phyloP scores from a whole-genome alignment of 2,113 vertebrate species.

The Gorsachius goisagi region DNA sequence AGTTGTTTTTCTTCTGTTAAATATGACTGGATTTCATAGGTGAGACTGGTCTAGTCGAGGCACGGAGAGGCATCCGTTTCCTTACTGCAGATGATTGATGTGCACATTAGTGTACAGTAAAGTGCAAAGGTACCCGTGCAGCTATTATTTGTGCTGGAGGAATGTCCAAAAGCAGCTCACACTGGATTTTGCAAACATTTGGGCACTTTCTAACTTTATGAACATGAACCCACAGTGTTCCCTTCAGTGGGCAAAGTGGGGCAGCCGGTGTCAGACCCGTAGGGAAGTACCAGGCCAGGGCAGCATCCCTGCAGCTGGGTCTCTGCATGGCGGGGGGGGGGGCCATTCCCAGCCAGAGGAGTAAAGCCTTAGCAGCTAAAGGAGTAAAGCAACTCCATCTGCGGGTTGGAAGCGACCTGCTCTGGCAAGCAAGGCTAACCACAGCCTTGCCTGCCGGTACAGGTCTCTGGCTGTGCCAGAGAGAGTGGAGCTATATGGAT shows the following conservation, averaged over 20 bases:
- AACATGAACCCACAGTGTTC: neutral
- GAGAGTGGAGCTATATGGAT: neutral
- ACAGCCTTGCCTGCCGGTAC: neutral
- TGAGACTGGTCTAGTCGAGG: neutral
- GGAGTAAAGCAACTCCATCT: neutral
- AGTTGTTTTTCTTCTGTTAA: neutral
- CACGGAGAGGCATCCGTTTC: neutral
- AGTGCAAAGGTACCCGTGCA: neutral
- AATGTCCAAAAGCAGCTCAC: neutral
- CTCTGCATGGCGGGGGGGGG: too few species aligned
- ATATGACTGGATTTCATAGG: neutral
- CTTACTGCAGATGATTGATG: neutral
- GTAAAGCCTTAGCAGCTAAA: neutral
- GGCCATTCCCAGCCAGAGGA: too few species aligned
- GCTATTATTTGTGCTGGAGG: neutral
- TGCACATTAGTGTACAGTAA: fast-evolving
- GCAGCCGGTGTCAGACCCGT: neutral
- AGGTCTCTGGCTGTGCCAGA: neutral
- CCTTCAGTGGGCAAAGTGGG: neutral
- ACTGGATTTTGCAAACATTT: neutral
- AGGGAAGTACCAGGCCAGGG: neutral
- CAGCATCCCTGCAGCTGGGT: neutral
- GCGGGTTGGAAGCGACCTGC: neutral
- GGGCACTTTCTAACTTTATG: neutral
- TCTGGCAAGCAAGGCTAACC: neutral